Base-by-base conservation (phyloP, 2,888 invertebrate genomes). In the Rhingia rostrata region DNA sequence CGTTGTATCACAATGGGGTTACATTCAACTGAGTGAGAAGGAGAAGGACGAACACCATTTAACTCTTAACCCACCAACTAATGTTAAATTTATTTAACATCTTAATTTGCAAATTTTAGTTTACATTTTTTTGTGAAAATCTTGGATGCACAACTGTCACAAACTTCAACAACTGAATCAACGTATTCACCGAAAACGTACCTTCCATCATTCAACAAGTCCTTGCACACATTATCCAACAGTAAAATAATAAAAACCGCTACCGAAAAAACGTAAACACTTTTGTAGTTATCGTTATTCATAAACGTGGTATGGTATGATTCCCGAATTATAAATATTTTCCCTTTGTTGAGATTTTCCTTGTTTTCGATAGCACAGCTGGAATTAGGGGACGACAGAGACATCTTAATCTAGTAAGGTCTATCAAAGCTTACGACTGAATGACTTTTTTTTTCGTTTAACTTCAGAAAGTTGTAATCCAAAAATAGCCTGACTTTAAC, bases 121-220 rank as follows among this genome's bases (percentile, higher is more conserved):
- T 22, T 22, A 22, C 22, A 22, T 22, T 1, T 2, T 22, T 22
- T 22, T 22, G 22, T 22, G 22, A 22, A 22, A 22, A 22, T 22
- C 22, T 22, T 2, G 22, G 22, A 22, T 22, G 22, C 1, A 22
- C 22, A 22, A 22, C 2, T 22, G 1, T 22, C 22, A 22, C 22
- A 22, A 22, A 22, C 22, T 22, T 22, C 22, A 22, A 22, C 22
- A 22, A 22, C 1, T 22, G 22, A 22, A 2, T 22, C 22, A 22
- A 22, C 2, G 22, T 22, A 2, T 22, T 22, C 22, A 1, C 2
- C 22, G 2, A 1, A 22, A 30, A 90, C 51, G 43, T 10, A 84
- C 85, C 56, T 75, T 14, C 63, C 72, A 39, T 60, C 32, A 10
- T n/a, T 41, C 0, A 73, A 43, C 12, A 72, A 78, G 41, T 86